Evolutionary conservation across 2,113 vertebrate genomes (phyloP).

Genomic region (Entosphenus tridentatus): DNA sequence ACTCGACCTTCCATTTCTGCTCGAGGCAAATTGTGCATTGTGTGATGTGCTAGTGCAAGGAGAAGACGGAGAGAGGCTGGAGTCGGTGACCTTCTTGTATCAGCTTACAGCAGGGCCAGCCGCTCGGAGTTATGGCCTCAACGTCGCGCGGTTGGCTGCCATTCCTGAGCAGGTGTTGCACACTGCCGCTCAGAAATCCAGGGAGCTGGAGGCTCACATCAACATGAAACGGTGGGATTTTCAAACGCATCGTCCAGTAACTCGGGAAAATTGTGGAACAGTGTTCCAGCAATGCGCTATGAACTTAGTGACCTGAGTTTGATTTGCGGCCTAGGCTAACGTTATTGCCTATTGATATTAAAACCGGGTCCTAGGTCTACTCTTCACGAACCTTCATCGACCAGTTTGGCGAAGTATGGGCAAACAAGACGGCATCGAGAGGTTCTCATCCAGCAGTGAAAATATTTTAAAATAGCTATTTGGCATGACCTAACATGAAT

Average conservation of each 20-base stretch:
- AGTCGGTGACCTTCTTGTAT: slow-evolving; percentile 87
- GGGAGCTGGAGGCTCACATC: slow-evolving; percentile 45
- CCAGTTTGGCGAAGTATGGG: too few relatives aligned
- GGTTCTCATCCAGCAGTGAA: background rate
- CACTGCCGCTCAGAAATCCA: slow-evolving; percentile 54
- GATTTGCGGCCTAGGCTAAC: too few relatives aligned
- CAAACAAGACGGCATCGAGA: background rate
- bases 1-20: too few relatives aligned
- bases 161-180: slow-evolving; percentile 49
- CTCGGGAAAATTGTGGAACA: too few relatives aligned
- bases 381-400: too few relatives aligned
- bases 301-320: too few relatives aligned
- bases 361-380: too few relatives aligned
- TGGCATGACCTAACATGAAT: background rate
- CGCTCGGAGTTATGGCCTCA: slow-evolving; percentile 69
- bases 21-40: too few relatives aligned
- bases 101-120: slow-evolving; percentile 67
- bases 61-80: slow-evolving; percentile 27
- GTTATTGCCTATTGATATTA: too few relatives aligned
- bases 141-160: slow-evolving; percentile 70
- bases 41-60: too few relatives aligned
- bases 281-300: too few relatives aligned
- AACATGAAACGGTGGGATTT: slow-evolving; percentile 43
- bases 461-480: background rate
- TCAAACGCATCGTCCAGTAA: too few relatives aligned